Evolutionary conservation across 2,888 invertebrate genomes (phyloP).

Genomic region (Caenorhabditis sp.): DNA sequence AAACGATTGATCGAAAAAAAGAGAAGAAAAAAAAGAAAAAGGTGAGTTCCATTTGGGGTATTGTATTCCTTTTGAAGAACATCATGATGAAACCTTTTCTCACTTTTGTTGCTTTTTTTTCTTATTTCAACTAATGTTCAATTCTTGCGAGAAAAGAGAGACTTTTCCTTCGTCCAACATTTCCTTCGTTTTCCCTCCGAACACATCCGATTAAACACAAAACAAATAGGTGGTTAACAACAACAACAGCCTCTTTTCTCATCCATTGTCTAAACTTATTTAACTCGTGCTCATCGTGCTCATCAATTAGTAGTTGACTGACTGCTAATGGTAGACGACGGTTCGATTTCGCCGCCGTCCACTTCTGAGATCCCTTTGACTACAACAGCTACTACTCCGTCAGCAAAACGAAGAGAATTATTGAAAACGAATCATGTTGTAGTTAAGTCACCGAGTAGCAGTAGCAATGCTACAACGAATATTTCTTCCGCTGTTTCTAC

Average conservation of each 20-base stretch:
- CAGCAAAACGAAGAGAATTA: background rate
- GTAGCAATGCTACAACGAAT: background rate
- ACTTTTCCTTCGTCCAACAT: background rate
- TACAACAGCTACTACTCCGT: constrained; percentile 4
- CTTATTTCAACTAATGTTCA: background rate
- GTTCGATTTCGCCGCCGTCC: constrained; percentile 6
- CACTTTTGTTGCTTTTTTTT: background rate
- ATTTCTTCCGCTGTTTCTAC: background rate
- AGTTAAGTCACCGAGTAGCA: background rate
- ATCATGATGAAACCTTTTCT: no score
- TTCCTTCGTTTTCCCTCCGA: background rate
- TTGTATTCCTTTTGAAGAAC: background rate
- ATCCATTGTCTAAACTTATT: background rate
- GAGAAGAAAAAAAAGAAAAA: background rate
- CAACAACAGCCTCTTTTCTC: background rate
- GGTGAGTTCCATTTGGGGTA: background rate
- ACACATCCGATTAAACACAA: constrained; percentile 35
- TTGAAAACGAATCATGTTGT: background rate
- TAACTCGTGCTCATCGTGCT: no score
- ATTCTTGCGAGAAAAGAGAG: background rate
- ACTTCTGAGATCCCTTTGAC: constrained; percentile 4
- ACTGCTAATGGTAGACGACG: no score
- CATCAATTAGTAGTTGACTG: no score
- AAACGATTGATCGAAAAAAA: constrained; percentile 1
- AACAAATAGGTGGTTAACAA: constrained; percentile 26